Base-by-base conservation (phyloP, 2,797 vertebrate species). In the Carapus acus region DNA sequence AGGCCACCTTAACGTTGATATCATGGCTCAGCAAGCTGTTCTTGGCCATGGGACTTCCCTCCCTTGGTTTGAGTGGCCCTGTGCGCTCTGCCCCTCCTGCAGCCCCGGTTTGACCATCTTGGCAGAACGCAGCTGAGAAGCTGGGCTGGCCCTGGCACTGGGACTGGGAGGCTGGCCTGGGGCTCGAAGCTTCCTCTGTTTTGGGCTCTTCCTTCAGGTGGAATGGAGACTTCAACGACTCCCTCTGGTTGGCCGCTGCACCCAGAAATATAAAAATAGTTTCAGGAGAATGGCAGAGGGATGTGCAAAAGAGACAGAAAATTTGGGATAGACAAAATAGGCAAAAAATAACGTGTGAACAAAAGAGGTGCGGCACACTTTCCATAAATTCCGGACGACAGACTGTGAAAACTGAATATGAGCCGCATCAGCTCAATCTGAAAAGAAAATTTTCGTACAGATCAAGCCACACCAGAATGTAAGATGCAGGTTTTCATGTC, bases 171-270 rank as follows among this genome's bases (percentile, higher is more conserved):
- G 87, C 76, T 53, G 90, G 83, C 57, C 87, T 81, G 0, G 87
- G 85, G 68, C 87, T 91, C 55, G 82, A 43, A 9, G 82, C 43
- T 69, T 94, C 93, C 68, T 94, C 94, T 48, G 90, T 88, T 74
- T 90, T 89, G 49, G 91, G 92, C 57, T 99, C 96, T 73, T 97
- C 93, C 88, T 99, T 99, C 74, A 96, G 88, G 83, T 90, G 87
- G 86, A 96, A 92, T 20, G 87, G 90, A 65, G 91, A 89, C 85
- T 93, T 95, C 73, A 95, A 85, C 24, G 90, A 87, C 66, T 97
- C 96, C 83, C 93, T 97, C 85, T 99, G 96, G 88, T 95, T 98
- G 80, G 95, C 95, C 76, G 95, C 96, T 99, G 83, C 16, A 70
- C n/a, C 0, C 4, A 24, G 18, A 62, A 37, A 54, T n/a, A 22